Conservation (phyloP, 2,888 invertebrate species). For the Cinara cedri region DNA sequence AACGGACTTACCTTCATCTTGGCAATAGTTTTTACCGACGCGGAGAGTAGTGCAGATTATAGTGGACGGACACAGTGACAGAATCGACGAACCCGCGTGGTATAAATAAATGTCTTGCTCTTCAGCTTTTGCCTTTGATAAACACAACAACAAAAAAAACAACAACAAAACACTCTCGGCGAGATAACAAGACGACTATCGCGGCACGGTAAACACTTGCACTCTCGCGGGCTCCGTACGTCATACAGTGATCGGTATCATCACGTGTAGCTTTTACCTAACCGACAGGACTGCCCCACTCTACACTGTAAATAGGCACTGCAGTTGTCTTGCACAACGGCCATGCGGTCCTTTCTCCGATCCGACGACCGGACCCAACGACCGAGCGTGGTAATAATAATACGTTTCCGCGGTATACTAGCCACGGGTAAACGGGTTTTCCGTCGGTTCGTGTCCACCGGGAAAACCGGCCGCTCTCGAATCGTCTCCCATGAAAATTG, state of each 20-base stretch:
- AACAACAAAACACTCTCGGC: conserved; percentile 13
- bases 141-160: not conserved
- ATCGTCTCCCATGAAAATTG: too few species aligned
- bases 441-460: too few species aligned
- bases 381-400: too few species aligned
- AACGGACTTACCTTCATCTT: conserved; percentile 36
- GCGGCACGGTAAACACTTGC: conserved; percentile 37
- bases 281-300: not conserved
- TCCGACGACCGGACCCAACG: too few species aligned
- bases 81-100: not conserved
- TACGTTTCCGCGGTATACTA: too few species aligned
- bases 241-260: conserved; percentile 28
- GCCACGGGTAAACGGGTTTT: too few species aligned
- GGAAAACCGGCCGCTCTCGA: too few species aligned
- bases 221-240: conserved; percentile 45
- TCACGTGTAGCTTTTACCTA: conserved; percentile 46
- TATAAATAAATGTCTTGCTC: too few species aligned
- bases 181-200: not conserved
- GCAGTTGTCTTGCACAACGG: conserved; percentile 32
- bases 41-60: not conserved
- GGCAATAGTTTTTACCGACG: not conserved
- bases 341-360: not conserved
- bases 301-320: not conserved
- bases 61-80: not conserved
- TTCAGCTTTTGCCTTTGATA: not conserved